A percentile compares a stretch with the other conserved stretches of the same genome.
Conservation (phyloP, 2,113 vertebrate genomes). For the Bos indicus region DNA sequence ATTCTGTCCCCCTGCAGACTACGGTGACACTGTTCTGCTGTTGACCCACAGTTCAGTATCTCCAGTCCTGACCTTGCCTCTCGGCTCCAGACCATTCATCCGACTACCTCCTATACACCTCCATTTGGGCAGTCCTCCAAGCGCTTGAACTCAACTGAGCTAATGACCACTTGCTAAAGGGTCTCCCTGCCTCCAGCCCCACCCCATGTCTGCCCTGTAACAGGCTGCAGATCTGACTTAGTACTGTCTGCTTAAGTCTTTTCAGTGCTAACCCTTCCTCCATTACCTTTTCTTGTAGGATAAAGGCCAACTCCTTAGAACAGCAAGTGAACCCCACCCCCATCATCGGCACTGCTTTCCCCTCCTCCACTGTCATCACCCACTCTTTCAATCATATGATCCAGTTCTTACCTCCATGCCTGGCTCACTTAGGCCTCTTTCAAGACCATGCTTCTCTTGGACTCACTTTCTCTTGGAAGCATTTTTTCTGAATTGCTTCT, state of each 20-base stretch:
- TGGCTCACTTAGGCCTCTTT: fast-evolving
- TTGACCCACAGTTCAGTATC: background rate
- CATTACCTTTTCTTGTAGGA: background rate
- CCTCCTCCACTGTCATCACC: too few species aligned
- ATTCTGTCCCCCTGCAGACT: background rate
- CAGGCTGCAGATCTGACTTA: background rate
- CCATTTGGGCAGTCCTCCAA: background rate
- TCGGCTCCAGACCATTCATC: background rate
- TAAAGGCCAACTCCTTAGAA: background rate
- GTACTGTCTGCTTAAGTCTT: background rate
- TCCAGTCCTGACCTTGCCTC: background rate
- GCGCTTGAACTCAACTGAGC: background rate
- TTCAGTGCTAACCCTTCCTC: background rate
- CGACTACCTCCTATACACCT: background rate
- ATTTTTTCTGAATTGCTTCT: background rate
- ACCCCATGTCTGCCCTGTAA: fast-evolving
- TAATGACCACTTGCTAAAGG: background rate
- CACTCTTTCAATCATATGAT: fast-evolving
- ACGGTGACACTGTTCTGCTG: fast-evolving
- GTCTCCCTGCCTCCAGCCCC: background rate
- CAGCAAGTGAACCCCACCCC: background rate
- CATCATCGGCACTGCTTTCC: fast-evolving
- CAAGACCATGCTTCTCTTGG: too few species aligned
- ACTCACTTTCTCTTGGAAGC: background rate
- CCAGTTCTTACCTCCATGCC: background rate